These are phyloP conservation scores for Amphimedon queenslandica DNA, from an alignment of 37 sponge, comb jelly and placozoan genomes.

Conservation along the genomic window DNA sequence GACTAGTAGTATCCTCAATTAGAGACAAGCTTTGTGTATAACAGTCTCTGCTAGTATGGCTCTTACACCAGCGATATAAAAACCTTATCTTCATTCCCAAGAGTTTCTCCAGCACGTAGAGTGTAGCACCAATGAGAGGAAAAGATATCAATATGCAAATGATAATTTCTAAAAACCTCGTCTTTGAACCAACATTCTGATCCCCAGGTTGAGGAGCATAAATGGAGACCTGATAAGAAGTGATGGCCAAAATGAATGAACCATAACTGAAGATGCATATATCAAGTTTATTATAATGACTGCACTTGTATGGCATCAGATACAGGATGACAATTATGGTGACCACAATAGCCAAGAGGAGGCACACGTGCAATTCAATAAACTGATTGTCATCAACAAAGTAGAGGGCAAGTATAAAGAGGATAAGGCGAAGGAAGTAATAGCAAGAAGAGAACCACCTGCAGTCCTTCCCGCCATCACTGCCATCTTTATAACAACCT, in stretches of 20 bases:
- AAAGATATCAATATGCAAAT: neutral
- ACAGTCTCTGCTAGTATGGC: neutral
- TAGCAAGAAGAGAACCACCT: neutral
- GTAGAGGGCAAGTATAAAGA: neutral
- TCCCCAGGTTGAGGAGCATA: too few relatives aligned
- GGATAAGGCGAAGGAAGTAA: neutral
- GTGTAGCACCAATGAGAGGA: neutral
- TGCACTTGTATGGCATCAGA: neutral
- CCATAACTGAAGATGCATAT: neutral
- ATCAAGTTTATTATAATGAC: neutral
- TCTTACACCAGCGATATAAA: neutral
- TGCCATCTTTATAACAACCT: constrained; percentile 9
- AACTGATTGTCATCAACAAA: neutral
- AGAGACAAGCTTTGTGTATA: neutral
- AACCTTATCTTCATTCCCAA: neutral
- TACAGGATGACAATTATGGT: neutral
- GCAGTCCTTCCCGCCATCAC: neutral
- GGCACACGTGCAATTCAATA: neutral
- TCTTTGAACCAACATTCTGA: neutral
- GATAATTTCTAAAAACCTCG: neutral
- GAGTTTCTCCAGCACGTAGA: neutral
- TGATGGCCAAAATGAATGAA: neutral
- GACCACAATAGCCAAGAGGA: too few relatives aligned
- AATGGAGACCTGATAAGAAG: neutral
- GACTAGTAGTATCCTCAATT: neutral